A percentile compares a stretch with the other conserved stretches of the same genome.
Conservation (phyloP, 2,797 vertebrate genomes). For the Masticophis lateralis region DNA sequence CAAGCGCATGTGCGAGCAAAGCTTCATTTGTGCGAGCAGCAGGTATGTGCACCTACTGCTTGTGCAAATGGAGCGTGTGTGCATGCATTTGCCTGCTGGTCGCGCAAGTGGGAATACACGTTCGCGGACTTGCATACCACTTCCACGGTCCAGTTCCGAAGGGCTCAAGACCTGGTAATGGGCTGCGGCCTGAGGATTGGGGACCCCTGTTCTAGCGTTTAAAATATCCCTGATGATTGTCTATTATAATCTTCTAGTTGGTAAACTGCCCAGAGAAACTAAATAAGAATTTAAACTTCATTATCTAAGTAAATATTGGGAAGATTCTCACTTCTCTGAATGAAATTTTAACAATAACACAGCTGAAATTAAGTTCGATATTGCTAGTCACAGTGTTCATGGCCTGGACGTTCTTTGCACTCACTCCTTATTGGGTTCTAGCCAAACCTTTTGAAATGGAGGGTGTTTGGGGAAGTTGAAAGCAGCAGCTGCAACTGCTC, state of each 20-base stretch:
- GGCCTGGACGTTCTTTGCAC: background rate
- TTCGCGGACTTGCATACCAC: background rate
- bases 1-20: no score
- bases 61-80: background rate
- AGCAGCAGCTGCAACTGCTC: slow-evolving; percentile 27
- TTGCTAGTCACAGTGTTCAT: background rate
- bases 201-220: background rate
- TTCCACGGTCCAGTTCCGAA: background rate
- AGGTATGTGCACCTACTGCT: background rate
- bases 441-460: slow-evolving; percentile 50
- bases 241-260: background rate
- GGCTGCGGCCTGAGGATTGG: fast-evolving
- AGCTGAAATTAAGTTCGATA: background rate
- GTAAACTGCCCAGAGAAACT: background rate
- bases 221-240: background rate
- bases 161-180: background rate
- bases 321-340: background rate
- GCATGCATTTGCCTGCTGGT: no score
- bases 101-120: background rate
- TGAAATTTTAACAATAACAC: background rate
- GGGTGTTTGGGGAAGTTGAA: slow-evolving; percentile 1
- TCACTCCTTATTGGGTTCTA: background rate
- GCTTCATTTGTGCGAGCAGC: no score
- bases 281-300: background rate
- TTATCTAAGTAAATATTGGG: background rate